Conservation (phyloP, 2,797 vertebrate species). For the Vipera ursinii region DNA sequence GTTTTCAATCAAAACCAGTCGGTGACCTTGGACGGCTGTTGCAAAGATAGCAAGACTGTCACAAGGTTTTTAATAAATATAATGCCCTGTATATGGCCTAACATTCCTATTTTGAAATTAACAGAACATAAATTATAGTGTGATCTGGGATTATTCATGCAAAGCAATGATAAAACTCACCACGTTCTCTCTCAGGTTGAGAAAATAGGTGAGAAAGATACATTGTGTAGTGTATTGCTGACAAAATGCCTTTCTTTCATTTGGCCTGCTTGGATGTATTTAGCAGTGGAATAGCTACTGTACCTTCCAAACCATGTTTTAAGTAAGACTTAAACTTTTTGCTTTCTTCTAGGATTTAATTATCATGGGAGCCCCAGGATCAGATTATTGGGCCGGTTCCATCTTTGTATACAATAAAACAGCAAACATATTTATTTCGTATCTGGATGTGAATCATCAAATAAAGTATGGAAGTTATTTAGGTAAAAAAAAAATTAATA, state of each 20-base stretch:
- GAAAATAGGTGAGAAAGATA: background rate
- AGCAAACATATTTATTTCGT: constrained; percentile 73
- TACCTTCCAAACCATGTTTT: constrained; percentile 15
- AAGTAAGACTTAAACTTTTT: constrained; percentile 37
- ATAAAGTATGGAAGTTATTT: constrained; percentile 92
- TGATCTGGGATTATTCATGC: constrained; percentile 9
- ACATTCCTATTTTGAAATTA: constrained; percentile 38
- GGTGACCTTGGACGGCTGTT: background rate
- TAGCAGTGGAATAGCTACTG: background rate
- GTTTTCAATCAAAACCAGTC: background rate
- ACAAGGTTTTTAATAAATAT: background rate
- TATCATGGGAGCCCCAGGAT: constrained; percentile 94
- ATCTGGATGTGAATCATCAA: constrained; percentile 74
- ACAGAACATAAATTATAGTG: constrained; percentile 24
- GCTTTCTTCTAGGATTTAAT: constrained; percentile 85
- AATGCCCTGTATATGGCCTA: background rate
- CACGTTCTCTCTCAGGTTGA: constrained; percentile 21
- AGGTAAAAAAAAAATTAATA: constrained; percentile 73
- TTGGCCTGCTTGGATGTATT: constrained; percentile 19
- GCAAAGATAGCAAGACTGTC: background rate
- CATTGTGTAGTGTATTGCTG: constrained; percentile 12
- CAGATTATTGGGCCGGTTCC: constrained; percentile 91
- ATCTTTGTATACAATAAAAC: constrained; percentile 86
- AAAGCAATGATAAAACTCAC: constrained; percentile 14
- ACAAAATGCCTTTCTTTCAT: background rate